Evolutionary conservation across 2,113 vertebrate genomes (phyloP).

Genomic region (Archilochus colubris): DNA sequence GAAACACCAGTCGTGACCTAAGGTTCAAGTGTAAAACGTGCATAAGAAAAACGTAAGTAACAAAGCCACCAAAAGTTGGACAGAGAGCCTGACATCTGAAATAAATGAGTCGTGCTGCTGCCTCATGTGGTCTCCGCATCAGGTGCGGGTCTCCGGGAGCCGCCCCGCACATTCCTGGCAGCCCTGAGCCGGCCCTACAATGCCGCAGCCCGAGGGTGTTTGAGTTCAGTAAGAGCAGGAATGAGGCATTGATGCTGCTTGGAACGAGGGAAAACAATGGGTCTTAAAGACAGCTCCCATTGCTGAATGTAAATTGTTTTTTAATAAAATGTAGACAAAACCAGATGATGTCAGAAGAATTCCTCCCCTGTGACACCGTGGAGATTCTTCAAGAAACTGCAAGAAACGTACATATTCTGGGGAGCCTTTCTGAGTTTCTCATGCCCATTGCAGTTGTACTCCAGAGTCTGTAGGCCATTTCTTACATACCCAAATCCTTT

Average conservation of each 20-base stretch:
- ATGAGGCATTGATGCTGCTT: slow-evolving; percentile 69
- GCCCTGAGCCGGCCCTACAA: slow-evolving; percentile 12
- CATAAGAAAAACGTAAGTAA: neutral
- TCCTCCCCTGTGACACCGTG: slow-evolving; percentile 46
- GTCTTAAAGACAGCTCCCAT: slow-evolving; percentile 63
- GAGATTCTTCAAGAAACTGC: neutral
- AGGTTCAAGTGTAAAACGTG: neutral
- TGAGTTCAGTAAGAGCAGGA: slow-evolving; percentile 60
- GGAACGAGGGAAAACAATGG: slow-evolving; percentile 62
- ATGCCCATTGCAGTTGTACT: neutral
- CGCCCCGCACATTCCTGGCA: slow-evolving; percentile 29
- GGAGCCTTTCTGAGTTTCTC: neutral
- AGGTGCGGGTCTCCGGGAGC: slow-evolving; percentile 18
- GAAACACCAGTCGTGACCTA: neutral
- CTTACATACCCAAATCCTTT: neutral
- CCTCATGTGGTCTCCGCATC: neutral
- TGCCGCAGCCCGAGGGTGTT: slow-evolving; percentile 58
- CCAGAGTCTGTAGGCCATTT: neutral
- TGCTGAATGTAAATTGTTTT: slow-evolving; percentile 62
- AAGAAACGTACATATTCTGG: neutral
- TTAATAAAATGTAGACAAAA: slow-evolving; percentile 65
- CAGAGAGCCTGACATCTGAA: neutral
- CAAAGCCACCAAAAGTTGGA: slow-evolving; percentile 36
- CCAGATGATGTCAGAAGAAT: slow-evolving; percentile 47
- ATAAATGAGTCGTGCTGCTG: neutral